phyloP scores from a whole-genome alignment of 2,797 vertebrate species.

The Aeoliscus strigatus region DNA sequence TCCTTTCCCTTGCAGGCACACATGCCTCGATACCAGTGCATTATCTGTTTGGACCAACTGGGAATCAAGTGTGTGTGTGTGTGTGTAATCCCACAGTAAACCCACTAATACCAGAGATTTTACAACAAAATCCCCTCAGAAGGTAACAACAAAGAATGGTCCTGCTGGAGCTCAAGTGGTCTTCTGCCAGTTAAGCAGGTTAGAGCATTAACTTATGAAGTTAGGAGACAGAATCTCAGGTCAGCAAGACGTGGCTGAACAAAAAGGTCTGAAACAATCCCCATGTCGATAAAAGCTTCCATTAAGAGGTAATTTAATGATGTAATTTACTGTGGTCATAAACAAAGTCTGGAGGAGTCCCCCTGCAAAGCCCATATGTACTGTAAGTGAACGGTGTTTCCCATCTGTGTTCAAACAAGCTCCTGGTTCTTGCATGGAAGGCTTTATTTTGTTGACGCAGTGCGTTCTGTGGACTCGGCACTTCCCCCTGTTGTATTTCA shows the following conservation, averaged over 20 bases:
- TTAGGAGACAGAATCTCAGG: not conserved
- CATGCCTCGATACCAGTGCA: conserved; percentile 18
- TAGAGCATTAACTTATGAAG: no score
- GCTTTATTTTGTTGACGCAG: conserved; percentile 19
- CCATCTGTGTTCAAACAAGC: no score
- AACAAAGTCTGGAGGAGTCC: no score
- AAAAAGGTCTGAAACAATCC: no score
- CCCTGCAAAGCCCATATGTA: no score
- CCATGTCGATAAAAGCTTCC: no score
- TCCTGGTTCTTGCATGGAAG: no score
- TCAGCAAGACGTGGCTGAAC: not conserved
- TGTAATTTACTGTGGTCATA: no score
- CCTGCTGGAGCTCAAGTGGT: conserved; percentile 34
- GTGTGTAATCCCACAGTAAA: conserved; percentile 66
- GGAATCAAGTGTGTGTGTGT: no score
- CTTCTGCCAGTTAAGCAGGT: conserved; percentile 13
- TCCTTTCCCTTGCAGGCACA: conserved; percentile 6
- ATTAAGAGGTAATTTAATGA: no score
- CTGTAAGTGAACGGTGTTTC: no score
- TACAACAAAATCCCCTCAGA: conserved; percentile 57
- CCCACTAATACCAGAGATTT: conserved; percentile 69
- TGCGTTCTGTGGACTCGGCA: conserved; percentile 20
- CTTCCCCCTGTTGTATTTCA: conserved; percentile 14
- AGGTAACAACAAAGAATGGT: conserved; percentile 58
- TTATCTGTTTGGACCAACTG: conserved; percentile 33